Conservation (phyloP, 2,797 vertebrate species). For the Eulemur coronatus region DNA sequence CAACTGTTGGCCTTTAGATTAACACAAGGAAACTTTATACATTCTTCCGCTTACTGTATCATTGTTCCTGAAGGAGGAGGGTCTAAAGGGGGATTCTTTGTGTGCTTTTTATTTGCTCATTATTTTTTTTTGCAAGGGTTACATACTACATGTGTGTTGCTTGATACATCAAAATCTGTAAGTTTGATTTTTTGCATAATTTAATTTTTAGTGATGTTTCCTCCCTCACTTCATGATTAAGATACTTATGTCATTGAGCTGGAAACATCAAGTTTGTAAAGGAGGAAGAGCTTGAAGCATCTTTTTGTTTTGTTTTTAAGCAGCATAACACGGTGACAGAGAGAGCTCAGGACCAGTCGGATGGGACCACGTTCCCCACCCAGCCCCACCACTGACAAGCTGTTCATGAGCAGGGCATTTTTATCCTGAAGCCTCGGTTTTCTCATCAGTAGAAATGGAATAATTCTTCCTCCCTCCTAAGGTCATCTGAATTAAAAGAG, state of each 20-base stretch:
- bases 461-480: neutral
- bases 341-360: neutral
- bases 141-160: neutral
- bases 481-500: neutral
- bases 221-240: neutral
- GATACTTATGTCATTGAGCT: neutral
- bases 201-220: conserved; percentile 30
- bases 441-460: neutral
- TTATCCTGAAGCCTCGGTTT: neutral
- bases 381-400: neutral
- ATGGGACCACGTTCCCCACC: neutral
- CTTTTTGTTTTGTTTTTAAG: neutral
- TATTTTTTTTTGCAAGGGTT: neutral
- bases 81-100: neutral
- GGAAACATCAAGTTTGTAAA: conserved; percentile 16
- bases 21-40: conserved; percentile 30
- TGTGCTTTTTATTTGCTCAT: conserved; percentile 47
- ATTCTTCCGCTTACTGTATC: neutral
- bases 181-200: conserved; percentile 44
- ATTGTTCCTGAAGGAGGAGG: neutral
- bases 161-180: conserved; percentile 17
- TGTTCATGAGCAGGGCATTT: neutral
- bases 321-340: neutral
- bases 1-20: conserved; percentile 63
- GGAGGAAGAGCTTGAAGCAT: neutral